phyloP scores from a whole-genome alignment of 2,113 vertebrate species.

The Crotalus helleri region DNA sequence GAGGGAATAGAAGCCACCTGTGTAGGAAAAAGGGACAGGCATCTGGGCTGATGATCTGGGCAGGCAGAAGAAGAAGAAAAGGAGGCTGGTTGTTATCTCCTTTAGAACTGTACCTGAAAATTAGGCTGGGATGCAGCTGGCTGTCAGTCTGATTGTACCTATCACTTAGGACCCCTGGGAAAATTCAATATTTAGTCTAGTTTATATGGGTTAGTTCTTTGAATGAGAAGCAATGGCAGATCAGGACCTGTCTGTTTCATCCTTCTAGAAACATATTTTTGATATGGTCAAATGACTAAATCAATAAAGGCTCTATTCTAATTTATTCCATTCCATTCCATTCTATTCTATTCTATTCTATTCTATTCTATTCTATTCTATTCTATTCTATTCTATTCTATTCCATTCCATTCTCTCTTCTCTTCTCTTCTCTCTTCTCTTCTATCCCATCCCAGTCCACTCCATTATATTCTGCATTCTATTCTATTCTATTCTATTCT shows the following conservation, averaged over 20 bases:
- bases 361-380: too few species aligned
- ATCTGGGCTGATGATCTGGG: neutral
- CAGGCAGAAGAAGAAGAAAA: neutral
- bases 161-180: neutral
- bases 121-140: neutral
- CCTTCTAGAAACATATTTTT: neutral
- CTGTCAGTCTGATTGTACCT: neutral
- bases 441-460: too few species aligned
- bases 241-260: neutral
- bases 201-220: neutral
- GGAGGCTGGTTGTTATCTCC: neutral
- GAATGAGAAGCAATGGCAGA: neutral
- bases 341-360: neutral
- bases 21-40: neutral
- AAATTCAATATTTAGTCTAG: neutral
- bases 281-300: neutral
- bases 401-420: too few species aligned
- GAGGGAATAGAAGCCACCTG: constrained; percentile 43
- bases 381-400: too few species aligned
- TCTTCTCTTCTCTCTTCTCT: too few species aligned
- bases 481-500: too few species aligned
- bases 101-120: neutral
- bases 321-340: neutral
- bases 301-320: neutral
- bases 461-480: too few species aligned